phyloP scores from a whole-genome alignment of 2,888 invertebrate genomes.

The Microctonus aethiopoides region DNA sequence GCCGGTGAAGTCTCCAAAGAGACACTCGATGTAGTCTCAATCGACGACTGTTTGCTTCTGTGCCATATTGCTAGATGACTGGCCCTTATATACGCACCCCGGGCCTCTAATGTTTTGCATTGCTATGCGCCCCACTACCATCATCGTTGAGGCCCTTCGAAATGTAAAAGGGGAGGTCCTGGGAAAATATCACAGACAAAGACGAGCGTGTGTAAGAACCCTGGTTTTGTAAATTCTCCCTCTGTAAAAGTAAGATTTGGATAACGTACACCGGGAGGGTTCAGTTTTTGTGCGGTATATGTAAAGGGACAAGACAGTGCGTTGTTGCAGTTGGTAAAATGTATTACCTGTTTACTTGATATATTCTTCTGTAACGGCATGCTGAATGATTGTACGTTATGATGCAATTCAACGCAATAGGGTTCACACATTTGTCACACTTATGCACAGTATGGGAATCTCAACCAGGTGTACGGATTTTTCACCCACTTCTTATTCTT shows the following conservation, averaged over 20 bases:
- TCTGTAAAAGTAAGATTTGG: neutral
- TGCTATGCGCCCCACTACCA: slow-evolving; percentile 19
- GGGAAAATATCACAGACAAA: slow-evolving; percentile 58
- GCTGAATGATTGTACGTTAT: slow-evolving; percentile 17
- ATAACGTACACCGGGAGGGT: slow-evolving; percentile 4
- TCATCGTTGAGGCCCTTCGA: slow-evolving; percentile 29
- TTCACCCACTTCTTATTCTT: neutral
- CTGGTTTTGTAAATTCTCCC: neutral
- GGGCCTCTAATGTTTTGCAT: slow-evolving; percentile 33
- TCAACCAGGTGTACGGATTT: slow-evolving; percentile 25
- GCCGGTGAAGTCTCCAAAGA: slow-evolving; percentile 45
- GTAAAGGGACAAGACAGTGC: slow-evolving; percentile 30
- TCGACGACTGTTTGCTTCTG: slow-evolving; percentile 53
- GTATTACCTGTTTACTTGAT: slow-evolving; percentile 43
- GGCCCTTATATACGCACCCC: slow-evolving; percentile 55
- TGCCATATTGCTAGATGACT: slow-evolving; percentile 36
- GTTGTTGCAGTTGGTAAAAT: neutral
- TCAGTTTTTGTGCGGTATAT: neutral
- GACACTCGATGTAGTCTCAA: slow-evolving; percentile 46
- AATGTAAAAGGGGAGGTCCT: slow-evolving; percentile 47
- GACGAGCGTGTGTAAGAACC: slow-evolving; percentile 33
- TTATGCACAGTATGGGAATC: slow-evolving; percentile 26
- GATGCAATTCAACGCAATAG: neutral
- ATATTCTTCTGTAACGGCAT: slow-evolving; percentile 31
- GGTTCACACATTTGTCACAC: slow-evolving; percentile 20